phyloP scores from a whole-genome alignment of 2,888 invertebrate species.

The Thera britannica region DNA sequence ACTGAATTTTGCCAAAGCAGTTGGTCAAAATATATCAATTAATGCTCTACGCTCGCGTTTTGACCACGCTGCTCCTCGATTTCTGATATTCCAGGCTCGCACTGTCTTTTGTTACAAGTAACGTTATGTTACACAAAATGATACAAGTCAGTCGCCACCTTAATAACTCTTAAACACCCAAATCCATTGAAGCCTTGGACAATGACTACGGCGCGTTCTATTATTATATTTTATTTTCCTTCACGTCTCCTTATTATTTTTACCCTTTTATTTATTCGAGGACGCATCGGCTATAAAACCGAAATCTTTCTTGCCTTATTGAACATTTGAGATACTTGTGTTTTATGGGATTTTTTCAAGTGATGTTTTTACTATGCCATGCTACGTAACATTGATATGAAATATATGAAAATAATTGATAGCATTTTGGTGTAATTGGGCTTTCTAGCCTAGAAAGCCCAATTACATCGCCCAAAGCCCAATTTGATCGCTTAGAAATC shows the following conservation, averaged over 20 bases:
- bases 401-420: too few relatives aligned
- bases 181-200: constrained; percentile 67
- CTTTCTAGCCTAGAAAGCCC: too few relatives aligned
- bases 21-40: too few relatives aligned
- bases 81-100: neutral
- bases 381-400: neutral
- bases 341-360: constrained; percentile 44
- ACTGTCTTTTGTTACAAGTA: neutral
- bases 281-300: constrained; percentile 77
- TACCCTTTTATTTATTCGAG: constrained; percentile 75
- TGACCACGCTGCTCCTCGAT: too few relatives aligned
- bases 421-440: too few relatives aligned
- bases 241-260: constrained; percentile 78
- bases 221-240: constrained; percentile 79
- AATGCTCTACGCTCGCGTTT: too few relatives aligned
- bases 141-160: constrained; percentile 16
- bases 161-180: constrained; percentile 57
- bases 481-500: too few relatives aligned
- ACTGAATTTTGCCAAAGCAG: too few relatives aligned
- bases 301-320: constrained; percentile 78
- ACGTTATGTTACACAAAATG: constrained; percentile 11
- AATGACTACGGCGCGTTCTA: constrained; percentile 63
- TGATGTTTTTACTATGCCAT: constrained; percentile 16
- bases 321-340: constrained; percentile 63
- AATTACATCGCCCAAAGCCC: too few relatives aligned